A percentile compares a stretch with the other conserved stretches of the same genome.
These are phyloP conservation scores for Montipora efflorescens DNA, from an alignment of 64 coral and sea anemone species.

Conservation along the genomic window DNA sequence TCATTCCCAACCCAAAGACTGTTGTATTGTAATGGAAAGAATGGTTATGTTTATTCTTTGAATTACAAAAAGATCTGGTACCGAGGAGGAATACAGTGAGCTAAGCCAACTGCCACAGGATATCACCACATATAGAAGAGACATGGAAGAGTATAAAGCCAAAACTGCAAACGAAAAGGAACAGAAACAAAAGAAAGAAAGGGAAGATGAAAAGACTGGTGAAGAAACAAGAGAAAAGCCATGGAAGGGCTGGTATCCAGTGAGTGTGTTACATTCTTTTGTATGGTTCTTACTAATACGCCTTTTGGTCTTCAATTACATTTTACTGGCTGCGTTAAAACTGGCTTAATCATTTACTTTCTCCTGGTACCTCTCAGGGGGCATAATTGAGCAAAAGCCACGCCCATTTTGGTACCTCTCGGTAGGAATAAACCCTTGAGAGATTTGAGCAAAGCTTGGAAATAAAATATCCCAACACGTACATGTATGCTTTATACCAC, in stretches of 20 bases:
- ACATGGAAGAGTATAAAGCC: conserved; percentile 41
- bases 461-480: conserved; percentile 41
- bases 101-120: conserved; percentile 38
- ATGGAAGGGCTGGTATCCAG: conserved; percentile 24
- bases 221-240: conserved; percentile 36
- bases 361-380: conserved; percentile 34
- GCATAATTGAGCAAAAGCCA: conserved; percentile 29
- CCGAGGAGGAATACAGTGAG: conserved; percentile 28
- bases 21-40: conserved; percentile 25
- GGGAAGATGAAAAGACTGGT: conserved; percentile 39
- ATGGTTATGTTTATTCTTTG: conserved; percentile 25
- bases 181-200: conserved; percentile 41
- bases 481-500: conserved; percentile 22
- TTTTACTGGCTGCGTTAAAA: conserved; percentile 30
- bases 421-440: conserved; percentile 38
- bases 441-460: conserved; percentile 37
- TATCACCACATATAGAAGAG: conserved; percentile 22
- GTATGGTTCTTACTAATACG: conserved; percentile 34
- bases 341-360: conserved; percentile 30
- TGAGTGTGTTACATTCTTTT: conserved; percentile 41
- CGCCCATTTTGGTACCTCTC: conserved; percentile 32
- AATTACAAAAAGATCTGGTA: conserved; percentile 14
- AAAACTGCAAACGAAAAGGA: conserved; percentile 38
- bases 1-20: conserved; percentile 41
- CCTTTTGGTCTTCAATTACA: conserved; percentile 35